phyloP scores from a whole-genome alignment of 2,888 invertebrate species.

The Andrena chrysosceles region DNA sequence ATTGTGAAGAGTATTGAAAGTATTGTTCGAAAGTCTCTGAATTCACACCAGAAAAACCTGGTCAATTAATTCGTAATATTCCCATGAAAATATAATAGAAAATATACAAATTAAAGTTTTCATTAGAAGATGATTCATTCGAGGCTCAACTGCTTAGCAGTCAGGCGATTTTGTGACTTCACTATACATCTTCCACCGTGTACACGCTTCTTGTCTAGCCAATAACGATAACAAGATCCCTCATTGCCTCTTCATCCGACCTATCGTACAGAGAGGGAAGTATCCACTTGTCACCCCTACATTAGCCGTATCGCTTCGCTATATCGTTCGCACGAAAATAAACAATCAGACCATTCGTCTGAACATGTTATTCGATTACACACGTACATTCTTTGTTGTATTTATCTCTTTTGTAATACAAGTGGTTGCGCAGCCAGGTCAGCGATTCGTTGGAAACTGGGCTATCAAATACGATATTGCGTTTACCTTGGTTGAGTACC shows the following conservation, averaged over 20 bases:
- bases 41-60: no score
- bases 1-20: no score
- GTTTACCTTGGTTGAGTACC: conserved; percentile 45
- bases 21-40: no score
- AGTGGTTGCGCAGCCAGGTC: conserved; percentile 22
- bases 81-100: no score
- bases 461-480: conserved; percentile 56
- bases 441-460: conserved; percentile 34
- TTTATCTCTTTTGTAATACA: neutral
- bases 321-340: conserved; percentile 76
- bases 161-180: no score
- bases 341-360: conserved; percentile 67
- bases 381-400: neutral
- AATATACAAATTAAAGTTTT: no score
- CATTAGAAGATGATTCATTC: no score
- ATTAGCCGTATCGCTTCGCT: conserved; percentile 71
- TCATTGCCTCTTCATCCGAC: conserved; percentile 74
- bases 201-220: conserved; percentile 70
- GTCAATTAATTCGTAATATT: no score
- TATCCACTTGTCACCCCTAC: conserved; percentile 79
- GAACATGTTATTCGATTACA: neutral
- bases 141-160: no score
- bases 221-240: conserved; percentile 77
- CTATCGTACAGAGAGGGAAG: conserved; percentile 79
- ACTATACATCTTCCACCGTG: conserved; percentile 1